These are phyloP conservation scores for Drosophila nr. perissopoda DNA, from an alignment of 2,888 invertebrate species.

Conservation along the genomic window DNA sequence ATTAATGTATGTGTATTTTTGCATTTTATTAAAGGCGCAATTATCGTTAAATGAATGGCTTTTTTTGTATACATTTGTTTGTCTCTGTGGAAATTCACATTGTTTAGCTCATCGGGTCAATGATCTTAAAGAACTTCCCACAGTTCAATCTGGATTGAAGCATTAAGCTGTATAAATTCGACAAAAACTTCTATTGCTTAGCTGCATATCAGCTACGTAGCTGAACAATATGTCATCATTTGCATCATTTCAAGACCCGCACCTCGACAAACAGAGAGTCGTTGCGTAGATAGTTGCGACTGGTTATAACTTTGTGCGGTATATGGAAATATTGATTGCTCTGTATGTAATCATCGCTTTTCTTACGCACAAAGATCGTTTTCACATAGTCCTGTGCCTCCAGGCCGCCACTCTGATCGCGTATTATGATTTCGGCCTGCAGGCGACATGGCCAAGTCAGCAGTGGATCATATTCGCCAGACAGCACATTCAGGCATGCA, in stretches of 20 bases:
- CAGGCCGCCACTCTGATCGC: slow-evolving; percentile 87
- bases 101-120: neutral
- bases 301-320: slow-evolving; percentile 82
- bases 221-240: neutral
- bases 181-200: slow-evolving; percentile 1
- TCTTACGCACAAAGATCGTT: slow-evolving; percentile 86
- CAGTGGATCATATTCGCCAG: slow-evolving; percentile 90
- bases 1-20: slow-evolving; percentile 13
- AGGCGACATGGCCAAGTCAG: slow-evolving; percentile 91
- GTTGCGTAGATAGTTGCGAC: slow-evolving; percentile 82
- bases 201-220: neutral
- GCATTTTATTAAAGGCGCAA: slow-evolving; percentile 36
- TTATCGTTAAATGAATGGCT: neutral
- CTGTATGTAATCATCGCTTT: slow-evolving; percentile 84
- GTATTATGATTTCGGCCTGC: slow-evolving; percentile 88
- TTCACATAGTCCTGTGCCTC: slow-evolving; percentile 88
- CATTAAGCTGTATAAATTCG: slow-evolving; percentile 7
- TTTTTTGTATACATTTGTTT: neutral
- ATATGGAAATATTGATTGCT: slow-evolving; percentile 84
- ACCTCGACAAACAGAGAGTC: slow-evolving; percentile 84
- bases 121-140: neutral
- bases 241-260: slow-evolving; percentile 70
- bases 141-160: neutral
- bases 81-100: neutral
- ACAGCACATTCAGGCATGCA: slow-evolving; percentile 88